Evolutionary conservation across 2,888 invertebrate genomes (phyloP).

Genomic region (Euzophera pinguis): DNA sequence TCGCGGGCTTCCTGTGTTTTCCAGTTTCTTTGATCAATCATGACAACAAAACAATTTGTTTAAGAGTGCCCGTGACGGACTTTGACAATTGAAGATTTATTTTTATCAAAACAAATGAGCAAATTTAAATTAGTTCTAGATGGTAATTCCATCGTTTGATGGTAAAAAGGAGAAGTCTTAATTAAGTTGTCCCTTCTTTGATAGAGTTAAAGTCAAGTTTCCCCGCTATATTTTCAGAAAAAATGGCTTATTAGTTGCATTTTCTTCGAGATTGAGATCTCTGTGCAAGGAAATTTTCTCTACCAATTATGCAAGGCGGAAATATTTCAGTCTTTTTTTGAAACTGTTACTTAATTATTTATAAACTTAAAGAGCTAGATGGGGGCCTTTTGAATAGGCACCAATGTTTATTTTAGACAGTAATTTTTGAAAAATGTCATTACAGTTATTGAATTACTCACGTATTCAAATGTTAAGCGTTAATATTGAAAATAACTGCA

Average conservation of each 20-base stretch:
- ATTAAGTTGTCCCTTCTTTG: conserved; percentile 20
- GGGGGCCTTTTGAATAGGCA: no score
- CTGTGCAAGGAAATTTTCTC: conserved; percentile 5
- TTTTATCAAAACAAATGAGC: conserved; percentile 46
- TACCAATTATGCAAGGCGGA: neutral
- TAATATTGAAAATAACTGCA: no score
- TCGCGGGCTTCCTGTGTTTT: conserved; percentile 54
- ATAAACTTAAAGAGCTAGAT: no score
- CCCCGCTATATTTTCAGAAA: conserved; percentile 1
- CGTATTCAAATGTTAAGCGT: no score
- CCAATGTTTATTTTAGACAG: no score
- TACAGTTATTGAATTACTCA: no score
- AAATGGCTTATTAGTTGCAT: conserved; percentile 4
- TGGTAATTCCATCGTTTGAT: conserved; percentile 30
- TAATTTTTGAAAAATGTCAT: no score
- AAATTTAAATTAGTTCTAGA: conserved; percentile 53
- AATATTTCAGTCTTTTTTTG: no score
- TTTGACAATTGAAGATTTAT: conserved; percentile 62
- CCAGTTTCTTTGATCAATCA: conserved; percentile 74
- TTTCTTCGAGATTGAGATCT: neutral
- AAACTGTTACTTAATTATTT: no score
- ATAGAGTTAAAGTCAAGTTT: conserved; percentile 13
- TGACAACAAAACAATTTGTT: conserved; percentile 74
- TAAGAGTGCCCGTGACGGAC: conserved; percentile 57
- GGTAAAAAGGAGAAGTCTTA: conserved; percentile 22